Evolutionary conservation across 2,113 vertebrate species (phyloP).

Genomic region (Microcebus griseorufus): DNA sequence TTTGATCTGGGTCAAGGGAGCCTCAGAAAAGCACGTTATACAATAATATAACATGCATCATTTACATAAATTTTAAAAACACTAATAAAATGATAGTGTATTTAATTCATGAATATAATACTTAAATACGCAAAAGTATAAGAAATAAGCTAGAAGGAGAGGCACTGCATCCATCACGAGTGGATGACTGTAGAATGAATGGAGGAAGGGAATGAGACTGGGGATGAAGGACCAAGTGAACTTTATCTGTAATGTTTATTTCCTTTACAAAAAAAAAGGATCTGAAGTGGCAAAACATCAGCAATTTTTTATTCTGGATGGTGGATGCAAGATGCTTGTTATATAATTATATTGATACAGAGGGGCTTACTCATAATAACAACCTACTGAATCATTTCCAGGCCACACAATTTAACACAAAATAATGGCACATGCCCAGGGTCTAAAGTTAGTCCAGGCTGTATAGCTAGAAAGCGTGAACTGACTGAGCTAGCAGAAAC

Average conservation of each 20-base stretch:
- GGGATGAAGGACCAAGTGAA: background rate
- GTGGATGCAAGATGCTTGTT: background rate
- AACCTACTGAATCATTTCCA: background rate
- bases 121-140: background rate
- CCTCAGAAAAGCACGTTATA: background rate
- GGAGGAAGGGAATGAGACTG: background rate
- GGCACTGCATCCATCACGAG: background rate
- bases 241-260: background rate
- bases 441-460: background rate
- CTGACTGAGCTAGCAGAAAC: background rate
- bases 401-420: background rate
- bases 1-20: background rate
- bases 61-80: background rate
- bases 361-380: background rate
- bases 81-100: background rate
- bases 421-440: background rate
- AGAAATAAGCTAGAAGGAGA: background rate
- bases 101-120: background rate
- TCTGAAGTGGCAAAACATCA: background rate
- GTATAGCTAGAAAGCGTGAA: background rate
- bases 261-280: conserved; percentile 10
- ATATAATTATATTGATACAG: background rate
- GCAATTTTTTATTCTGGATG: background rate
- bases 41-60: background rate
- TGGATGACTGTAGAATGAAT: background rate